Base-by-base conservation (phyloP, 2,888 invertebrate genomes). In the Plebejus anna region DNA sequence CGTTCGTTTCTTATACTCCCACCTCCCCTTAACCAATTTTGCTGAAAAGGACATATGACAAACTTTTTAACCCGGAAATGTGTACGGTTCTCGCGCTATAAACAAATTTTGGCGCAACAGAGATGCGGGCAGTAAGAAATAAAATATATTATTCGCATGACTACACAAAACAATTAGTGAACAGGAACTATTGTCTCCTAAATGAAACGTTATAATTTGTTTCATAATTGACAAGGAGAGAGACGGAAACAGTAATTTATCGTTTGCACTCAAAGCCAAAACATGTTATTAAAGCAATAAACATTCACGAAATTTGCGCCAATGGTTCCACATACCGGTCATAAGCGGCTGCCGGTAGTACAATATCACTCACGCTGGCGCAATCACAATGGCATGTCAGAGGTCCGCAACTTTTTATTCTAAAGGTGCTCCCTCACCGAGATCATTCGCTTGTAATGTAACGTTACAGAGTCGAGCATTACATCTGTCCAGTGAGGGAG, bases 141-240 rank as follows among this genome's bases (percentile, higher is more conserved):
- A 9, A 42, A 47, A 47, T 0, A 47, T 9, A 47, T 9, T 47
- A 47, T 22, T 22, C 47, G 47, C 47, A 38, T 38, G 38, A 38
- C 5, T 5, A 2, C 9, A 47, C 47, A 42, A 71, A n/a, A 71
- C 42, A 71, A 71, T 71, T 22, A 42, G n/a, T 73, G 73, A 51
- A 28, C 55, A 73, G 73, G 73, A 73, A 73, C 55, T 32, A 51
- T 22, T 55, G 76, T 70, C 38, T 71, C 71, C 57, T 28, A 57
- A 32, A 66, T 66, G 51, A 76, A n/a, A 38, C 13, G 57, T 70
- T 66, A 66, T 76, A 76, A 77, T 79, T 76, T 78, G 76, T 79
- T 78, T 80, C 75, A 75, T 75, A 36, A 72, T 77, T 78, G 79
- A 79, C 78, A 79, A 78, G 78, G 80, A 80, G 79, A 80, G 75